Percentiles rank a stretch among this genome's conserved stretches.
These are phyloP conservation scores for Acleris sparsana DNA, from an alignment of 2,888 invertebrate species.

Conservation along the genomic window DNA sequence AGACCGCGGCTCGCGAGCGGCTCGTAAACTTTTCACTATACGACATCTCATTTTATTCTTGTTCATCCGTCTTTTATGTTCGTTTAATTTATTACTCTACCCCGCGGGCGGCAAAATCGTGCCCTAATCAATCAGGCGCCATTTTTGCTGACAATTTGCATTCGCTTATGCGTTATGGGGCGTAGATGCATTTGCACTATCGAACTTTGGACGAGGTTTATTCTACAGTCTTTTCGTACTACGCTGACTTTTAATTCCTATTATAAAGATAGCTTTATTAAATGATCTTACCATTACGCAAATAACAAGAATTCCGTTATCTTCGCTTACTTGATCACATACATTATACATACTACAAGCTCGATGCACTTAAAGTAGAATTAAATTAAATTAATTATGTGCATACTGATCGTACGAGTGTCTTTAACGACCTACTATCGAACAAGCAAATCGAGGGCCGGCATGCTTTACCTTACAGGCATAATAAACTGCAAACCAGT, in stretches of 20 bases:
- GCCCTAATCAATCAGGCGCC: slow-evolving; percentile 50
- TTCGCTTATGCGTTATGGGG: slow-evolving; percentile 29
- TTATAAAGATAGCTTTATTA: not conserved
- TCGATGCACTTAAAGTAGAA: slow-evolving; percentile 13
- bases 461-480: slow-evolving; percentile 32
- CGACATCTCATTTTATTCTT: slow-evolving; percentile 73
- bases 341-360: slow-evolving; percentile 16
- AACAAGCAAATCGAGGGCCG: slow-evolving; percentile 33
- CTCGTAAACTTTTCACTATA: slow-evolving; percentile 78
- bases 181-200: slow-evolving; percentile 1
- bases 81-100: slow-evolving; percentile 60
- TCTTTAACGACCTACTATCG: slow-evolving; percentile 37
- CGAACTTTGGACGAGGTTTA: slow-evolving; percentile 1
- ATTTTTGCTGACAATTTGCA: slow-evolving; percentile 44
- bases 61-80: slow-evolving; percentile 68
- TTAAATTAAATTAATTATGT: slow-evolving; percentile 34
- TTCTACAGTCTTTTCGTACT: not conserved
- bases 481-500: slow-evolving; percentile 39
- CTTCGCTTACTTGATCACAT: slow-evolving; percentile 2
- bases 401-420: slow-evolving; percentile 34
- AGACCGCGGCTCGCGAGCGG: slow-evolving; percentile 71
- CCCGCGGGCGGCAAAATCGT: slow-evolving; percentile 47
- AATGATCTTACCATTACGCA: not conserved
- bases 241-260: slow-evolving; percentile 2
- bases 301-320: slow-evolving; percentile 12